These are phyloP conservation scores for Neosalanx taihuensis DNA, from an alignment of 2,797 vertebrate genomes.

Conservation along the genomic window DNA sequence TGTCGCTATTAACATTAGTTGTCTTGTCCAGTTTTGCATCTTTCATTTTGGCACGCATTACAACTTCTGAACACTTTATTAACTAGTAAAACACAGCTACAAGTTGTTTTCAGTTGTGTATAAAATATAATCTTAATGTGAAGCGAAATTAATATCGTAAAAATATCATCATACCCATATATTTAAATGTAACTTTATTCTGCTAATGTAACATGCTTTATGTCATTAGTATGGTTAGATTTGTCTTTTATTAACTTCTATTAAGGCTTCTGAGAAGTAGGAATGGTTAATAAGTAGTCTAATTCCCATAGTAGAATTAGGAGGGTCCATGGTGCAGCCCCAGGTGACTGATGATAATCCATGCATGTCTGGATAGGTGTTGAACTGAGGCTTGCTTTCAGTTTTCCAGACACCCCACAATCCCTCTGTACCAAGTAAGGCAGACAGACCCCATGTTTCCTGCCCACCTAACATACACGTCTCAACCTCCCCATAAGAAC, in stretches of 20 bases:
- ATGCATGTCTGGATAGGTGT: slow-evolving; percentile 44
- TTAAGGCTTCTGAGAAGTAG: background rate
- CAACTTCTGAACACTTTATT: background rate
- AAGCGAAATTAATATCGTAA: background rate
- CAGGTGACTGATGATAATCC: slow-evolving; percentile 70
- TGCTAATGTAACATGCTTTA: background rate
- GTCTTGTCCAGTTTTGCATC: background rate
- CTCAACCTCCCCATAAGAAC: background rate
- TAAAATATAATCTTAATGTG: background rate
- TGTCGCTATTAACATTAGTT: background rate
- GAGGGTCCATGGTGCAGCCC: slow-evolving; percentile 56
- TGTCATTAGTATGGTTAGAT: background rate
- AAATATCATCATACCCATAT: background rate
- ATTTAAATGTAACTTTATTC: background rate
- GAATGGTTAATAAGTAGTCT: background rate
- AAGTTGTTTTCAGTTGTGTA: background rate
- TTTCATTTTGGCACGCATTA: background rate
- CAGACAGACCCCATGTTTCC: too few species aligned
- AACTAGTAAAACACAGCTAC: background rate
- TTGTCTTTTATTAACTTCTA: background rate
- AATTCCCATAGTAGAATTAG: slow-evolving; percentile 38
- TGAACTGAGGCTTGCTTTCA: slow-evolving; percentile 40
- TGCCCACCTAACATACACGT: background rate
- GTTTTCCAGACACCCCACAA: background rate
- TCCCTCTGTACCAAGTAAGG: too few species aligned